These are phyloP conservation scores for Entelurus aequoreus DNA, from an alignment of 2,113 vertebrate species.

Conservation along the genomic window DNA sequence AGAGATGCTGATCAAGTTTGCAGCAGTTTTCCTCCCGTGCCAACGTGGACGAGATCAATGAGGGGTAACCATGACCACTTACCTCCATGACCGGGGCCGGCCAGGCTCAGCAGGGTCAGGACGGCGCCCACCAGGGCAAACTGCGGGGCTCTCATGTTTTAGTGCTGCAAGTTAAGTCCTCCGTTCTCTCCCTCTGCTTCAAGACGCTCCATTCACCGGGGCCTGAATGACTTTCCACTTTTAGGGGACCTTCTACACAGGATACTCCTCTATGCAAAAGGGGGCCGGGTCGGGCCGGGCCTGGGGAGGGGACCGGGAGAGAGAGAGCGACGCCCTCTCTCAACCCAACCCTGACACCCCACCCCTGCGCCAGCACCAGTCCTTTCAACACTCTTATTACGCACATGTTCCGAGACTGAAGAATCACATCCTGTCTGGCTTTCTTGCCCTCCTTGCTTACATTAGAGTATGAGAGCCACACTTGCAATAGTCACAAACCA, in stretches of 20 bases:
- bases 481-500: too few species aligned
- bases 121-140: constrained; percentile 32
- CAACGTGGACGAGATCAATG: constrained; percentile 5
- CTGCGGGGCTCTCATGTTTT: constrained; percentile 53
- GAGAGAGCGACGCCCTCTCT: constrained; percentile 49
- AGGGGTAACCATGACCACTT: constrained; percentile 26
- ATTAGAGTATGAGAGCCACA: too few species aligned
- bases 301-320: constrained; percentile 46
- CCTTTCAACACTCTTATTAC: not conserved
- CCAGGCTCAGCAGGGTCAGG: constrained; percentile 56
- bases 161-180: constrained; percentile 58
- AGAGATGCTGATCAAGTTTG: not conserved
- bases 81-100: constrained; percentile 58
- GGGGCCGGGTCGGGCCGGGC: constrained; percentile 49
- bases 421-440: constrained; percentile 27
- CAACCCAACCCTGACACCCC: not conserved
- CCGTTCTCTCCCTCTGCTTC: constrained; percentile 35
- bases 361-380: not conserved
- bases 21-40: not conserved
- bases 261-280: constrained; percentile 55
- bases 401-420: constrained; percentile 15
- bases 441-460: constrained; percentile 9
- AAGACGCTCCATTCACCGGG: constrained; percentile 66
- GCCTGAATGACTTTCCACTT: constrained; percentile 68
- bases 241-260: constrained; percentile 55